These are phyloP conservation scores for Choloepus didactylus DNA, from an alignment of 2,797 vertebrate species.

Conservation along the genomic window DNA sequence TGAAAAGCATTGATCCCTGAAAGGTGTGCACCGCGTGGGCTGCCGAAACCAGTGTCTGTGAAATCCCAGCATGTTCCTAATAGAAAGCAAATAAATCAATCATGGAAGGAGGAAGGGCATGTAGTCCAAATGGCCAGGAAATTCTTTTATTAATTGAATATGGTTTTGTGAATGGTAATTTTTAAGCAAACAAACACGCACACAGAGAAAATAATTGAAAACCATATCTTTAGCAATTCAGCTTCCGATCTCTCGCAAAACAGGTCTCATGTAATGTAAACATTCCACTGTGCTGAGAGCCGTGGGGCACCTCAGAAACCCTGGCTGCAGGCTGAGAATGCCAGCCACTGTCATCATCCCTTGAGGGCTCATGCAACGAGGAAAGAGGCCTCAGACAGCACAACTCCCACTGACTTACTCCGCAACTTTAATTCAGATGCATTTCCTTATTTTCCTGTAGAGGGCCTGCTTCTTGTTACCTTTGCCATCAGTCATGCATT, in stretches of 20 bases:
- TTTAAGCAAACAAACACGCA: not conserved
- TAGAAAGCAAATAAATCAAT: not conserved
- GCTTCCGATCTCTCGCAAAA: not conserved
- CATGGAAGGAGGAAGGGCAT: not conserved
- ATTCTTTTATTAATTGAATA: constrained; percentile 5
- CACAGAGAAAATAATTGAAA: not conserved
- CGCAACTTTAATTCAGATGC: not conserved
- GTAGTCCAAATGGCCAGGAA: not conserved
- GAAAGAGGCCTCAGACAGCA: not conserved
- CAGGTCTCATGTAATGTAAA: not conserved
- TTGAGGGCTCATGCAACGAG: not conserved
- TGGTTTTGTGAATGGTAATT: constrained; percentile 12
- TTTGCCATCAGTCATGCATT: too few species aligned
- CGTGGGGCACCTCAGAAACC: not conserved
- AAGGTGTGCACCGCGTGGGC: not conserved
- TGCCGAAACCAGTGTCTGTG: not conserved
- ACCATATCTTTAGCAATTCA: not conserved
- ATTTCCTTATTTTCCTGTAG: not conserved
- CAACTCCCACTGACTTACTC: too few species aligned
- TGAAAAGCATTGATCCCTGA: not conserved
- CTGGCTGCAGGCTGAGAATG: not conserved
- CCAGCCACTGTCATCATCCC: fast-evolving
- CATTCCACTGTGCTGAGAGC: not conserved
- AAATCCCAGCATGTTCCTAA: not conserved
- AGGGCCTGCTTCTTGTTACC: not conserved